Evolutionary conservation across 1,140 invertebrate genomes (phyloP), one percentile per base, ranked within the genome.

Genomic region (Drosophila fuyamai): DNA sequence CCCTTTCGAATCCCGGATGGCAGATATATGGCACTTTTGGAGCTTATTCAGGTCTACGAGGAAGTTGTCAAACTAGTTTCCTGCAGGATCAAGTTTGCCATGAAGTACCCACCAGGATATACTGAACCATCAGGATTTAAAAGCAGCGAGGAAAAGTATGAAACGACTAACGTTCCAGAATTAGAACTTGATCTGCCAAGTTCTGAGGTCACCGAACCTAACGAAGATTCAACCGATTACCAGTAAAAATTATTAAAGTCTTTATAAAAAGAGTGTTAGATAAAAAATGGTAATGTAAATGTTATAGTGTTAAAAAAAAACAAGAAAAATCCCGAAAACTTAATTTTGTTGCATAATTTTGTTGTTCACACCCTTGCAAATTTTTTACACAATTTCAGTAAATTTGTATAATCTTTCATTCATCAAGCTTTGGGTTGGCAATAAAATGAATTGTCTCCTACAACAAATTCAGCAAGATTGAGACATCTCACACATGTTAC

Each of bases 1-100:
- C 77, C 84, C 0, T 51, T 70, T 12, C 68, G 46, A 0, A 51
- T 89, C 9, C 60, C 61, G 0, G 74, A 90, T 50, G 84, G 84
- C 13, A 41, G 84, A n/a, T 89, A 90, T 9, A 47, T 81, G n/a
- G 59, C 58, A 0, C 66, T 81, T 5, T 14, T 89, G 0, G 85
- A 89, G 47, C 59, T 89, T 7, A 75, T 89, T 13, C 84, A 89
- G 40, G 85, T 89, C 1, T 89, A 89, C 35, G 81, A 90, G 54
- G 84, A 89, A 27, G 80, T 89, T 4, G 79, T 60, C 7, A 81
- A 80, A 51, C 18, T 89, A 23, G 7, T 67, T 5, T 68, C 82
- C 32, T 63, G 73, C 40, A 72, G 76, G 46, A 54, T 89, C 2
- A 84, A 78, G 51, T 48, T 84, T 12, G 55, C n/a, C 18, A 60